Evolutionary conservation across 2,113 vertebrate genomes (phyloP).

Genomic region (Centrocercus urophasianus): DNA sequence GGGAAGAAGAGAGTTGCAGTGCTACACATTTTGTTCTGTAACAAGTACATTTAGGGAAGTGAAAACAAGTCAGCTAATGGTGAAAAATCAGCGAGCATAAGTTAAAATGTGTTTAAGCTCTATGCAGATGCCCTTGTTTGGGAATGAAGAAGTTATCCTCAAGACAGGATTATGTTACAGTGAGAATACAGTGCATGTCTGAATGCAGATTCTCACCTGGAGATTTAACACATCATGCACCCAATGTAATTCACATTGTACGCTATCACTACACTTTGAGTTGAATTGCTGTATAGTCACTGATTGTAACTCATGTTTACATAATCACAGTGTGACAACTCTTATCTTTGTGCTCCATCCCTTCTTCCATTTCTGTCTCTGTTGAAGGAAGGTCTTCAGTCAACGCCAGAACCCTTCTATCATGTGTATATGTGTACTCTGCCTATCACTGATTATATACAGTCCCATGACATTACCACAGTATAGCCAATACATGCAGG

Average conservation of each 20-base stretch:
- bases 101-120: background rate
- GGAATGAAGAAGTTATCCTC: background rate
- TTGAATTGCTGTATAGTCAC: background rate
- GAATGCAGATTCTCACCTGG: background rate
- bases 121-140: background rate
- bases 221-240: background rate
- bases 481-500: background rate
- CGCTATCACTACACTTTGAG: background rate
- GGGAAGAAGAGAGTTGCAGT: background rate
- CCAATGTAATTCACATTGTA: background rate
- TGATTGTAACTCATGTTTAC: background rate
- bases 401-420: background rate
- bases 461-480: too few species aligned
- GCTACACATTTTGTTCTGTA: background rate
- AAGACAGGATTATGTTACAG: background rate
- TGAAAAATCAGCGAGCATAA: background rate
- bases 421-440: rapidly evolving
- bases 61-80: background rate
- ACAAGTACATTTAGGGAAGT: background rate
- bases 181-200: background rate
- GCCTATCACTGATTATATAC: background rate
- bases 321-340: background rate
- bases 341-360: background rate
- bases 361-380: background rate
- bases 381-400: background rate